Base-by-base conservation (phyloP, 2,113 vertebrate genomes). In the Elachura formosa region DNA sequence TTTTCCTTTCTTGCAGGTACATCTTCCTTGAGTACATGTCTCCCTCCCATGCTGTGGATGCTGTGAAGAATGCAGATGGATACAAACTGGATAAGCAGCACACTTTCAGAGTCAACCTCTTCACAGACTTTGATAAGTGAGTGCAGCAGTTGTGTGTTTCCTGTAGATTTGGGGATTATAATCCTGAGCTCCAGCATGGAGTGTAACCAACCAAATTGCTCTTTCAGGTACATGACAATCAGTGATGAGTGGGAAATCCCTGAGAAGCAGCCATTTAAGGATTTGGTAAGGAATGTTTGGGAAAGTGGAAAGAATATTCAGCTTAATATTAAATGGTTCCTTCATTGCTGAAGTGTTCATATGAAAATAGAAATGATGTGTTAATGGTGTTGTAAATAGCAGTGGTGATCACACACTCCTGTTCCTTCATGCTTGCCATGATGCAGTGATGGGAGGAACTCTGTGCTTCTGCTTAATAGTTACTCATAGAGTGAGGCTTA, bases 31-130 rank as follows among this genome's bases (percentile, higher is more conserved):
- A 99, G 92, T 99, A 99, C n/a, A 98, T 97, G 4, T 98, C 98
- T 59, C 99, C 99, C 1, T 98, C 98, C 52, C 99, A 99, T 4
- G 99, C 99, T 1, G 95, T 98, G 19, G 99, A 99, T 80, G 99
- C 99, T 0, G 99, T 99, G 62, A 99, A 99, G 95, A 99, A 98
- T 0, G 99, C 99, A 15, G 99, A 99, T 62, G 99, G 99, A n/a
- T 99, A 99, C 97, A 99, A 99, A 87, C 97, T 99, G 16, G 99
- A 99, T 95, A 99, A 99, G 66, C 99, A 99, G 59, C 99, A 99
- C 87, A 99, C 99, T 1, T 99, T 99, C 95, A 97, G 99, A 78
- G 99, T 99, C 91, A 99, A 99, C 91, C 98, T 99, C 86, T 99
- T 99, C 94, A 99, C 99, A 2, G 99, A 99, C 67, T 99, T 99